Conservation (phyloP, 2,797 vertebrate species). For the Peromyscus melanophrys region DNA sequence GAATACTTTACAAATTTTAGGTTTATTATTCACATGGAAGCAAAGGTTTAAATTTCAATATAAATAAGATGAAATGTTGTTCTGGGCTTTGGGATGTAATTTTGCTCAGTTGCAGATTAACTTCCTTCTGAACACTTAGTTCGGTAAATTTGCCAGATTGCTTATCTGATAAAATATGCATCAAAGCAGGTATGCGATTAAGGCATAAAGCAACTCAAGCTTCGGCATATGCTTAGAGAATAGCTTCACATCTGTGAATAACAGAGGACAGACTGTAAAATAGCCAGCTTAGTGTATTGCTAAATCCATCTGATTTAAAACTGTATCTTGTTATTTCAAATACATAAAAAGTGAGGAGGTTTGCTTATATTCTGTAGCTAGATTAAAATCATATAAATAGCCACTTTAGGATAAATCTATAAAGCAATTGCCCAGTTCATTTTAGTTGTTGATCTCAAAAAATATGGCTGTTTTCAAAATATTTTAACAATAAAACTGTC, state of each 20-base stretch:
- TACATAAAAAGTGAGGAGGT: neutral
- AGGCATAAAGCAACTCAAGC: constrained; percentile 64
- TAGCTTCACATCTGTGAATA: constrained; percentile 74
- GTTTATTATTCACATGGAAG: neutral
- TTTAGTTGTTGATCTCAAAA: neutral
- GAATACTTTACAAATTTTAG: neutral
- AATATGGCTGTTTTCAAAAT: neutral
- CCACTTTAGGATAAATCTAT: neutral
- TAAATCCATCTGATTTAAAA: constrained; percentile 30
- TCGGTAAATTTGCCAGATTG: constrained; percentile 64
- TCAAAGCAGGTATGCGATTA: constrained; percentile 68
- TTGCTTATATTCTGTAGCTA: neutral
- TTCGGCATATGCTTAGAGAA: constrained; percentile 73
- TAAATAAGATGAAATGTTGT: neutral
- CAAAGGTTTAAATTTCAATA: neutral
- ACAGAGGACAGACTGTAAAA: constrained; percentile 59
- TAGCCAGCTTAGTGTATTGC: constrained; percentile 34
- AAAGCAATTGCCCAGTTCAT: neutral
- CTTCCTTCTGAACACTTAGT: constrained; percentile 54
- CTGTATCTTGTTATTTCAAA: neutral
- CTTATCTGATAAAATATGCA: constrained; percentile 72
- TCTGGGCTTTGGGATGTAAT: constrained; percentile 12
- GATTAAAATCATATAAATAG: neutral
- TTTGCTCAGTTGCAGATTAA: constrained; percentile 23
- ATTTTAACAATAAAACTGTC: neutral